These are phyloP conservation scores for Spisula solida DNA, from an alignment of 2,888 invertebrate species.

Conservation along the genomic window DNA sequence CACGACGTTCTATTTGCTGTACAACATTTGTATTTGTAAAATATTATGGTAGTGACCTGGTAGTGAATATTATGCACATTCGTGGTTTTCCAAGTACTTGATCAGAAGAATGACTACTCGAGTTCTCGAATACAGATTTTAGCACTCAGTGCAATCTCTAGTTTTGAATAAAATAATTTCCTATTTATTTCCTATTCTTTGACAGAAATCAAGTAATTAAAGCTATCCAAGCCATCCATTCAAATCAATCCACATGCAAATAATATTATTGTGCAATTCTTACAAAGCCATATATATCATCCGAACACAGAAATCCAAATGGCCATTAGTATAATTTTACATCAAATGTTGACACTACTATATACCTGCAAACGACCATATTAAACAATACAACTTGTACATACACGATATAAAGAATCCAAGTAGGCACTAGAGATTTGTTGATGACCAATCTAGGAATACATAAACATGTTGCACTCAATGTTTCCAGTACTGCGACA, in stretches of 20 bases:
- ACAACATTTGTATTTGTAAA: too few species aligned
- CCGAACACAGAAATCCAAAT: neutral
- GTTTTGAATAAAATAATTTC: neutral
- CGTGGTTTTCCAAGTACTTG: too few species aligned
- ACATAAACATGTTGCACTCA: neutral
- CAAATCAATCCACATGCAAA: neutral
- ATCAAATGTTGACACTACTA: constrained; percentile 6
- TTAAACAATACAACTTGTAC: neutral
- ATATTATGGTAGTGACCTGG: too few species aligned
- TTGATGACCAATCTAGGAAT: neutral
- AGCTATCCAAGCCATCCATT: too few species aligned
- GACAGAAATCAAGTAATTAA: neutral
- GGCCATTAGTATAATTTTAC: neutral
- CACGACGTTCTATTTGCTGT: too few species aligned
- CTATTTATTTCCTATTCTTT: neutral
- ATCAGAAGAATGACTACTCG: too few species aligned
- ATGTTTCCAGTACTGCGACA: neutral
- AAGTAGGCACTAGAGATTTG: neutral
- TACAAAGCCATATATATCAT: neutral
- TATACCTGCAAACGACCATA: neutral
- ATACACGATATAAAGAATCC: neutral
- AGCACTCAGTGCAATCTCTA: too few species aligned
- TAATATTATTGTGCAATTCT: neutral
- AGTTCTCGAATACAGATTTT: too few species aligned
- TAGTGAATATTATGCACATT: too few species aligned